phyloP scores from a whole-genome alignment of 2,888 invertebrate genomes.

The Nowickia ferox region DNA sequence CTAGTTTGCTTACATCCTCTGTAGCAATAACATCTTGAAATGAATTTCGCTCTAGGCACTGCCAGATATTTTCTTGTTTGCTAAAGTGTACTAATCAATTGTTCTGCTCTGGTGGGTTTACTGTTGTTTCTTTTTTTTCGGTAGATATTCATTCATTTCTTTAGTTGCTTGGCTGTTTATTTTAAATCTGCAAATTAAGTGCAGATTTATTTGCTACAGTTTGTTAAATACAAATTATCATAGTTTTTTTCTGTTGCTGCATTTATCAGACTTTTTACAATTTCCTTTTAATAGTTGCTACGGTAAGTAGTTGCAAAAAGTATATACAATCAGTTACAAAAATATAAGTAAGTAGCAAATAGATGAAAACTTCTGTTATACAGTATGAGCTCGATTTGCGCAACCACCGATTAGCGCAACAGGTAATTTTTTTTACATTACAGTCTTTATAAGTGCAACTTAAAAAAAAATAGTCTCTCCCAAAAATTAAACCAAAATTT shows the following conservation, averaged over 20 bases:
- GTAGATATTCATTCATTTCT: conserved; percentile 11
- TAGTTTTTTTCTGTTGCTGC: conserved; percentile 6
- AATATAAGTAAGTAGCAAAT: neutral
- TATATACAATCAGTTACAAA: conserved; percentile 41
- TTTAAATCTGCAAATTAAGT: conserved; percentile 57
- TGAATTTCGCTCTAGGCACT: neutral
- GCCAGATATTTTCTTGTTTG: neutral
- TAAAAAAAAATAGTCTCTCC: too few species aligned
- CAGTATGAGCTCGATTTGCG: too few species aligned
- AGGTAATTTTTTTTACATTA: too few species aligned
- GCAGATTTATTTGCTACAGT: conserved; percentile 70
- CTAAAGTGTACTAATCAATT: conserved; percentile 39
- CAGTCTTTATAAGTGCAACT: too few species aligned
- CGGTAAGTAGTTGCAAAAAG: conserved; percentile 8
- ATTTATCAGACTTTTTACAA: conserved; percentile 44
- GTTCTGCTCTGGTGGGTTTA: conserved; percentile 57
- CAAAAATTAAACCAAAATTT: too few species aligned
- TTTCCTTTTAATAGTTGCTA: conserved; percentile 50
- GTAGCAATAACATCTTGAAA: neutral
- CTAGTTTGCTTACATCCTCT: neutral
- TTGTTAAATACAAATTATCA: conserved; percentile 68
- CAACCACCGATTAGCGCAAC: too few species aligned
- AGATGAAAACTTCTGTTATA: neutral
- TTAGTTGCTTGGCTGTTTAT: conserved; percentile 26
- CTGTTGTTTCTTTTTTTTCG: conserved; percentile 23